Conservation (phyloP, 2,797 vertebrate genomes). For the Tachyglossus aculeatus region DNA sequence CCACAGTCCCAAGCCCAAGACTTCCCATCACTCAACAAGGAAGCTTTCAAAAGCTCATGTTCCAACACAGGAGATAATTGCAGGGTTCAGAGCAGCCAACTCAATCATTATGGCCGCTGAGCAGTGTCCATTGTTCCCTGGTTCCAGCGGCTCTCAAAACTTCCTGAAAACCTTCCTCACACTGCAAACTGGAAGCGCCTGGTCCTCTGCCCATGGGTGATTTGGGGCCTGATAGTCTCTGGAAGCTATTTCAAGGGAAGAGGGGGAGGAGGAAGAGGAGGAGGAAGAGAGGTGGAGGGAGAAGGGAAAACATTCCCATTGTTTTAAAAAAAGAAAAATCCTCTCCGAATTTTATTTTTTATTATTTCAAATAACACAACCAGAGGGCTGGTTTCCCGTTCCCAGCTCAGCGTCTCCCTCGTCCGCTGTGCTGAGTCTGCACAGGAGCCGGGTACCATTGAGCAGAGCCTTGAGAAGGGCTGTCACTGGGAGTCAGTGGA, state of each 20-base stretch:
- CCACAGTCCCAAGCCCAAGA: neutral
- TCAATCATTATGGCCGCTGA: slow-evolving; percentile 25
- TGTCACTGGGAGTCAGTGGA: neutral
- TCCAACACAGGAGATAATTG: slow-evolving; percentile 40
- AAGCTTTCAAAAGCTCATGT: slow-evolving; percentile 9
- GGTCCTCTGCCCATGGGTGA: slow-evolving; percentile 35
- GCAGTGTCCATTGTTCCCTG: slow-evolving; percentile 32
- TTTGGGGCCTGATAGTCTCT: slow-evolving; percentile 28
- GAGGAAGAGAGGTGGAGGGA: neutral
- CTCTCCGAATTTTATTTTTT: slow-evolving; percentile 36
- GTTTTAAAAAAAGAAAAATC: slow-evolving; percentile 49
- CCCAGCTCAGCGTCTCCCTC: slow-evolving; percentile 13
- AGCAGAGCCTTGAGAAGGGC: slow-evolving; percentile 2
- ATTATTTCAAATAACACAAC: slow-evolving; percentile 60
- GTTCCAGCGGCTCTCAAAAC: slow-evolving; percentile 25
- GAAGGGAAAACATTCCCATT: slow-evolving; percentile 36
- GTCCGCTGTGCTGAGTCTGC: slow-evolving; percentile 17
- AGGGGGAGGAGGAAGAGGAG: neutral
- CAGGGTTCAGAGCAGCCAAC: slow-evolving; percentile 27
- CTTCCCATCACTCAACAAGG: slow-evolving; percentile 13
- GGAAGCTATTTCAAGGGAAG: slow-evolving; percentile 22
- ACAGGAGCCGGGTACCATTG: neutral
- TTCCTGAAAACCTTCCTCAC: slow-evolving; percentile 5
- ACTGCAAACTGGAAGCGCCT: neutral
- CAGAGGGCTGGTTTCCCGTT: slow-evolving; percentile 24